Percentiles rank a stretch among this genome's conserved stretches.
These are phyloP conservation scores for Ginglymostoma cirratum DNA, from an alignment of 2,113 vertebrate genomes.

Conservation along the genomic window DNA sequence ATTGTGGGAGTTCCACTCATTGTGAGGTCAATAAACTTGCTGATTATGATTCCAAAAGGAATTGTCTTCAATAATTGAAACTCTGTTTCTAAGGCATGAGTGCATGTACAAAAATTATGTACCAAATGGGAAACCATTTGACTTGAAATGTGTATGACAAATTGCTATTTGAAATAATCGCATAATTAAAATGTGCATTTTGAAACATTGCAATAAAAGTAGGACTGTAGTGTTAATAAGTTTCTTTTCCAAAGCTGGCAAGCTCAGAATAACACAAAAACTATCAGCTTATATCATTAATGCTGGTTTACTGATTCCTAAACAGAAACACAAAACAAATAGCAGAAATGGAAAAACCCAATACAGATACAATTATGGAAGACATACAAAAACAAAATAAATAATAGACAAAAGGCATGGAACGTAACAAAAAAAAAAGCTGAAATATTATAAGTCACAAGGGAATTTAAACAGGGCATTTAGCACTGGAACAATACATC, in stretches of 20 bases:
- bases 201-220: not conserved
- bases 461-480: not conserved
- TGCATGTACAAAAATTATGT: not conserved
- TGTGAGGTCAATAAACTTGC: not conserved
- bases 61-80: not conserved
- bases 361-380: not conserved
- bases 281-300: not conserved
- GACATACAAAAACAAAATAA: not conserved
- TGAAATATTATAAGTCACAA: not conserved
- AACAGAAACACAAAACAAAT: not conserved
- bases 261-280: not conserved
- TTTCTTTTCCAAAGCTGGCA: not conserved
- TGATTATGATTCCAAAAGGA: not conserved
- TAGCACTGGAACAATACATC: not conserved
- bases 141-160: not conserved
- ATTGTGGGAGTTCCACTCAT: not conserved
- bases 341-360: not conserved
- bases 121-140: not conserved
- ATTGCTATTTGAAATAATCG: not conserved
- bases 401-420: not conserved
- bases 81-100: not conserved
- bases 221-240: not conserved
- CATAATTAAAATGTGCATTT: not conserved
- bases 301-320: not conserved
- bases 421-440: not conserved